Conservation (phyloP, 2,113 vertebrate species). For the Scophthalmus maximus region DNA sequence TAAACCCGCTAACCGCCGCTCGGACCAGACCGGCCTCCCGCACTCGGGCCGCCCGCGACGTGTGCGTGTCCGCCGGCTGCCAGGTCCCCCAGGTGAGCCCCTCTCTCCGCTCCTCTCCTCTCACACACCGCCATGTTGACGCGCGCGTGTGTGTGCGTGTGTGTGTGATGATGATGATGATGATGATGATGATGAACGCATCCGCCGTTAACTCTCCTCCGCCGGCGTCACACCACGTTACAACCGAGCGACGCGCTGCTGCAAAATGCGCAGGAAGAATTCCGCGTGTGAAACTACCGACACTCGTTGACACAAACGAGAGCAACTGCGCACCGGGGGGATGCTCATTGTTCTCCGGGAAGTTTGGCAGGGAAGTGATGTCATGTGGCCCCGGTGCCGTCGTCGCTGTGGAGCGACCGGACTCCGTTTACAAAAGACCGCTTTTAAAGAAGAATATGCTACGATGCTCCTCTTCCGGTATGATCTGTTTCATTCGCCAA, state of each 20-base stretch:
- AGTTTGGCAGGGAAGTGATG: conserved; percentile 77
- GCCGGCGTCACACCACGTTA: no score
- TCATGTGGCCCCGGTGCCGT: conserved; percentile 40
- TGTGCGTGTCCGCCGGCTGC: not conserved
- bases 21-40: not conserved
- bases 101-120: not conserved
- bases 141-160: not conserved
- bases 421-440: conserved; percentile 24
- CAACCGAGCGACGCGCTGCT: not conserved
- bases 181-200: no score
- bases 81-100: conserved; percentile 66
- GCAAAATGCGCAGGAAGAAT: not conserved
- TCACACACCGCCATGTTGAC: not conserved
- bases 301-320: no score
- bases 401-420: conserved; percentile 6
- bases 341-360: conserved; percentile 57
- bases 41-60: not conserved
- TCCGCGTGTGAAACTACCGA: no score
- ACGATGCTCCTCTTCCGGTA: fast-evolving
- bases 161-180: no score
- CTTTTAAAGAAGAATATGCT: conserved; percentile 6
- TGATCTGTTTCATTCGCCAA: no score
- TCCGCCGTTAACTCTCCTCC: not conserved
- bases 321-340: not conserved
- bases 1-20: conserved; percentile 53